Percentiles rank a stretch among this genome's conserved stretches.
Evolutionary conservation across 2,888 invertebrate genomes (phyloP).

Genomic region (Tachina lurida): DNA sequence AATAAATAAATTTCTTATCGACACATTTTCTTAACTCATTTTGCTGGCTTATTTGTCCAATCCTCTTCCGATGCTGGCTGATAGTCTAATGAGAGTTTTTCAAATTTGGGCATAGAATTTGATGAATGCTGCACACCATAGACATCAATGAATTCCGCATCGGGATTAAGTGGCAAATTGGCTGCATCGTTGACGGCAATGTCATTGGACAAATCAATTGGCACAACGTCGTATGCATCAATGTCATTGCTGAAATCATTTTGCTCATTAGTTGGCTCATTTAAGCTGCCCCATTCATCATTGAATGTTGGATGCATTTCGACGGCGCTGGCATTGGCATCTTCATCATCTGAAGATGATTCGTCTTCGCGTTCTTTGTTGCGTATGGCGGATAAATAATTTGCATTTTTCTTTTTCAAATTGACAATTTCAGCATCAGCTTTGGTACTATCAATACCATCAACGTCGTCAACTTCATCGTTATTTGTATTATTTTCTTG

Average conservation of each 20-base stretch:
- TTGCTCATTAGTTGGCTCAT: constrained; percentile 73
- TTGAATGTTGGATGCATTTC: constrained; percentile 78
- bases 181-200: constrained; percentile 81
- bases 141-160: constrained; percentile 80
- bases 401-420: constrained; percentile 63
- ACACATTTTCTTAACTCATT: neutral
- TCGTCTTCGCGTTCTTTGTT: constrained; percentile 77
- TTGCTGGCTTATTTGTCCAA: constrained; percentile 30
- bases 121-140: constrained; percentile 59
- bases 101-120: constrained; percentile 76
- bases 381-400: constrained; percentile 63
- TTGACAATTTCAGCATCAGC: constrained; percentile 52
- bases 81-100: constrained; percentile 75
- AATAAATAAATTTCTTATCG: neutral
- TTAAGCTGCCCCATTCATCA: constrained; percentile 78
- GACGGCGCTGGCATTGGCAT: constrained; percentile 63
- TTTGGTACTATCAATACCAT: constrained; percentile 16
- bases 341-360: constrained; percentile 78
- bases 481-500: constrained; percentile 42
- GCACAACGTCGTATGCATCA: constrained; percentile 78
- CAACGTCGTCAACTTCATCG: constrained; percentile 20
- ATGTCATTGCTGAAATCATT: constrained; percentile 80
- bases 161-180: constrained; percentile 80
- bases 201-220: constrained; percentile 82
- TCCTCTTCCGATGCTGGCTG: constrained; percentile 42